Evolutionary conservation across 2,888 invertebrate genomes (phyloP).

Genomic region (Pherbina coryleti): DNA sequence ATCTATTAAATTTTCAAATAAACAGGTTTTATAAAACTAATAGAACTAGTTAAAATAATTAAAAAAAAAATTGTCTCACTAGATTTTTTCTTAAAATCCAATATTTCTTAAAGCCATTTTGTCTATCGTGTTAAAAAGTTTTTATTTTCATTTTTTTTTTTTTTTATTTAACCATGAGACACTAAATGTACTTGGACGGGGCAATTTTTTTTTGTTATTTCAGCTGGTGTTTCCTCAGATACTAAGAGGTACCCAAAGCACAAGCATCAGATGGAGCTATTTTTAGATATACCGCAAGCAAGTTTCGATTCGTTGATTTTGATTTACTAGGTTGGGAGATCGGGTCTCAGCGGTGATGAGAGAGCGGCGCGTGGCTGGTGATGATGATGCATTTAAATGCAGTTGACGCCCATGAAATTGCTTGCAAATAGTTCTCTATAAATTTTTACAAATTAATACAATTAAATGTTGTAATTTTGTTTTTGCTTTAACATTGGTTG

Average conservation of each 20-base stretch:
- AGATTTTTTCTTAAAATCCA: not conserved
- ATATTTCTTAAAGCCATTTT: not conserved
- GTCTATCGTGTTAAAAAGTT: not conserved
- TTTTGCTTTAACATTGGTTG: not conserved
- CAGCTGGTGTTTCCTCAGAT: conserved; percentile 43
- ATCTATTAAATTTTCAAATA: too few relatives aligned
- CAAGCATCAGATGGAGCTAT: conserved; percentile 11
- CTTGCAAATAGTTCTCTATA: conserved; percentile 24
- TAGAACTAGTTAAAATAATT: too few relatives aligned
- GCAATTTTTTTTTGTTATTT: conserved; percentile 32
- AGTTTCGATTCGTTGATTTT: conserved; percentile 24
- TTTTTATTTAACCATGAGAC: conserved; percentile 15
- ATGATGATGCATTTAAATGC: not conserved
- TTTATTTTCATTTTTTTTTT: not conserved
- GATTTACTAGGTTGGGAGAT: not conserved
- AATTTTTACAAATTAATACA: not conserved
- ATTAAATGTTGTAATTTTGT: not conserved
- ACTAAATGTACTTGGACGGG: conserved; percentile 40
- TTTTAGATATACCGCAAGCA: conserved; percentile 41
- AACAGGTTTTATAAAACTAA: too few relatives aligned
- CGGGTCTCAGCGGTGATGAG: not conserved
- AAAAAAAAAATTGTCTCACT: too few relatives aligned
- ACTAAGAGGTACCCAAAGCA: conserved; percentile 12
- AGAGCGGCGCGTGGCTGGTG: not conserved
- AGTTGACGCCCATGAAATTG: conserved; percentile 43